These are phyloP conservation scores for Xenopus borealis DNA, from an alignment of 2,113 vertebrate species.

Conservation along the genomic window DNA sequence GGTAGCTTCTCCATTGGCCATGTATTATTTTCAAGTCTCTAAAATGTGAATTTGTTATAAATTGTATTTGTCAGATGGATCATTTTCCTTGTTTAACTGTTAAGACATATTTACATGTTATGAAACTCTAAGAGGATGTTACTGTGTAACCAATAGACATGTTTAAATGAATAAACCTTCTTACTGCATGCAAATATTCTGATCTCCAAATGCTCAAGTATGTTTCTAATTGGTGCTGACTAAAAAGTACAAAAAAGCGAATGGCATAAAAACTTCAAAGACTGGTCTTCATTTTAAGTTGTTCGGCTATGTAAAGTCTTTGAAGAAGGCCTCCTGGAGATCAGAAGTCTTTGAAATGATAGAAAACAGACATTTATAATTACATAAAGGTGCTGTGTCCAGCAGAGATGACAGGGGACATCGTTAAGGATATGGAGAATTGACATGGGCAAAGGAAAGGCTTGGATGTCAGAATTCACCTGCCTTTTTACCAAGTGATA, in stretches of 20 bases:
- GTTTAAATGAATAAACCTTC: conserved; percentile 68
- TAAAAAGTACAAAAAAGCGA: conserved; percentile 74
- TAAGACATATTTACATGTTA: background rate
- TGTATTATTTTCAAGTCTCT: no score
- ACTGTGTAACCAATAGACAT: conserved; percentile 49
- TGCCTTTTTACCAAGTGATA: conserved; percentile 10
- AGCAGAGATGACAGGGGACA: conserved; percentile 77
- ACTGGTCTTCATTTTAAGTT: conserved; percentile 74
- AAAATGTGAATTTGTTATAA: background rate
- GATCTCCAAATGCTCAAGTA: conserved; percentile 69
- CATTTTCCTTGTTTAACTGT: no score
- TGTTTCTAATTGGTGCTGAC: conserved; percentile 76
- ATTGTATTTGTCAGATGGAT: background rate
- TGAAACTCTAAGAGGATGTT: background rate
- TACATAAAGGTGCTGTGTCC: conserved; percentile 79
- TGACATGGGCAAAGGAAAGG: conserved; percentile 56
- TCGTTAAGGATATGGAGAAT: conserved; percentile 64
- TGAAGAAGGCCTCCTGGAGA: conserved; percentile 78
- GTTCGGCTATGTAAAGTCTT: conserved; percentile 71
- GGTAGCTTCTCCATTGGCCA: no score
- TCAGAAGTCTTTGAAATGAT: conserved; percentile 80
- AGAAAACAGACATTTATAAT: conserved; percentile 84
- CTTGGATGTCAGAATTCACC: conserved; percentile 25
- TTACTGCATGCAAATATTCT: conserved; percentile 66
- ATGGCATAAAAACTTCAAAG: conserved; percentile 80